A percentile compares a stretch with the other conserved stretches of the same genome.
These are phyloP conservation scores for Aplysina aerophoba DNA, from an alignment of 37 sponge, comb jelly and placozoan species.

Conservation along the genomic window DNA sequence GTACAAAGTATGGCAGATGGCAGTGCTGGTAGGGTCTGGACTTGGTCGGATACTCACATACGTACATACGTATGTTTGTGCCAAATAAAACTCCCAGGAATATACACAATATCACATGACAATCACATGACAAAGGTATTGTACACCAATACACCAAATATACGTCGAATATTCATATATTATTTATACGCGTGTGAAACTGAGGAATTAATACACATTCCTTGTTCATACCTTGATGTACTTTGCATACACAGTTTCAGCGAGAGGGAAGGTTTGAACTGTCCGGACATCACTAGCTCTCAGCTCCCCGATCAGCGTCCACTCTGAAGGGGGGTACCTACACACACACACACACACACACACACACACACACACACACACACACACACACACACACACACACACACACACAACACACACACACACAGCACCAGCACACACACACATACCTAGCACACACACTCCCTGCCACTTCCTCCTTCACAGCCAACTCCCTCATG, in stretches of 20 bases:
- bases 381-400: not conserved
- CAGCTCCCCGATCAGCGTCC: slow-evolving; percentile 54
- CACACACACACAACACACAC: not conserved
- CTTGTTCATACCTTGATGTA: slow-evolving; percentile 54
- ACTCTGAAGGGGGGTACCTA: slow-evolving; percentile 40
- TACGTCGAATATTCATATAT: no score
- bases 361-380: not conserved
- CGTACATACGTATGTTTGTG: no score
- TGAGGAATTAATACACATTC: slow-evolving; percentile 7
- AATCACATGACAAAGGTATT: not conserved
- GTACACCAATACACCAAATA: not conserved
- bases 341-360: not conserved
- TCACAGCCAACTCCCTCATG: no score
- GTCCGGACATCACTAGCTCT: slow-evolving; percentile 60
- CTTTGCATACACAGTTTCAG: slow-evolving; percentile 75
- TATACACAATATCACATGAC: not conserved
- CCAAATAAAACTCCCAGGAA: not conserved
- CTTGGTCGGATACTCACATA: no score
- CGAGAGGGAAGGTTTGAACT: slow-evolving; percentile 71
- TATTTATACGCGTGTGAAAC: no score
- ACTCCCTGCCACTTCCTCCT: not conserved
- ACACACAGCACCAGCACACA: not conserved
- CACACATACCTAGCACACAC: not conserved
- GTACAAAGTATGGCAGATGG: no score
- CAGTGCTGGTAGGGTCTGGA: no score